These are phyloP conservation scores for Sebastes trivittatus DNA, from an alignment of 2,797 vertebrate species.

Conservation along the genomic window DNA sequence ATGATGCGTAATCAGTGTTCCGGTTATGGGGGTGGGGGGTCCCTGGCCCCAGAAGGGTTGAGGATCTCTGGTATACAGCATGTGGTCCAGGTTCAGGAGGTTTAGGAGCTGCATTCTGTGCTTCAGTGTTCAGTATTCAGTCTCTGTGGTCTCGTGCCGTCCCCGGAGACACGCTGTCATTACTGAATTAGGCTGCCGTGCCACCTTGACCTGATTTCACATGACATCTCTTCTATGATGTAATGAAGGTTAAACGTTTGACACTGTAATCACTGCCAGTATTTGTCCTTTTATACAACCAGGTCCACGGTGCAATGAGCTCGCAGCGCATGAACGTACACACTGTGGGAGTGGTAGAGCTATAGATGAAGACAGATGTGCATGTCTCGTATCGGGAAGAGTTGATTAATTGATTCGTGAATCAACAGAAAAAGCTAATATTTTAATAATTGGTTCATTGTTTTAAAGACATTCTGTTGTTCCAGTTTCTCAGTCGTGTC, in stretches of 20 bases:
- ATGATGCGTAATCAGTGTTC: no score
- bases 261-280: slow-evolving; percentile 6
- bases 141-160: slow-evolving; percentile 16
- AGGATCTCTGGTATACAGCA: neutral
- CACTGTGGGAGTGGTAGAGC: neutral
- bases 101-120: neutral
- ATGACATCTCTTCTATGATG: slow-evolving; percentile 2
- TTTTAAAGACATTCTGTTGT: neutral
- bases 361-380: neutral
- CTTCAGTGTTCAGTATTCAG: neutral
- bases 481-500: neutral
- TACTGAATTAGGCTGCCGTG: slow-evolving; percentile 33
- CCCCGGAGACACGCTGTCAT: slow-evolving; percentile 32
- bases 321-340: neutral
- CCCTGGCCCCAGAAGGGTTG: no score
- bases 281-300: slow-evolving; percentile 11
- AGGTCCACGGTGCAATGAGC: neutral
- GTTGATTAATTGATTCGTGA: neutral
- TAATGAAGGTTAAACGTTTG: slow-evolving; percentile 3
- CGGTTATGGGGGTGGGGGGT: no score
- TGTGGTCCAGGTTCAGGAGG: slow-evolving; percentile 13
- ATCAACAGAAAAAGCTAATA: neutral
- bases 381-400: neutral
- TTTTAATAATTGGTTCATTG: neutral
- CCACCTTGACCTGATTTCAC: slow-evolving; percentile 50